Evolutionary conservation across 2,113 vertebrate genomes (phyloP), one percentile per base, ranked within the genome.

Genomic region (Octodon degus): DNA sequence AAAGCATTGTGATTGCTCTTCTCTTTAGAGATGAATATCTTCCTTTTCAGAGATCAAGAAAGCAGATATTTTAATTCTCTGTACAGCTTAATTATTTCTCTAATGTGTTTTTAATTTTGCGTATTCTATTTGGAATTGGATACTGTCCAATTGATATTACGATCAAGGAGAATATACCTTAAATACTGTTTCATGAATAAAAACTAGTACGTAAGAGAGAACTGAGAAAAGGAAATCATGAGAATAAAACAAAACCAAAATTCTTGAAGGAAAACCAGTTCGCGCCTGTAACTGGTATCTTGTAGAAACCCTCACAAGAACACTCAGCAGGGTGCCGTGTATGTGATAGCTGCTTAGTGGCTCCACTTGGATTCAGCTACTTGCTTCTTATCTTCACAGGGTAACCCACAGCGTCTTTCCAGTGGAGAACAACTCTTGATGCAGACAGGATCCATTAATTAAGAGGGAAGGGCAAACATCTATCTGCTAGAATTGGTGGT

Each of bases 61-160:
- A 91, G 16, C 25, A 80, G 13, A 84, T 62, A 77, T 91, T 81
- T 95, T 94, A 50, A 94, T 92, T 94, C 27, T 95, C 67, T 77
- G 6, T 37, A 43, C 68, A 80, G n/a, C 19, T 40, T 74, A 85
- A 72, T 82, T 72, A 89, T 82, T 90, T 14, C 19, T 67, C 43
- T 88, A 84, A 47, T 80, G 34, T 90, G 34, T 50, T 88, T 93
- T 89, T 47, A 79, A 68, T 90, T 95, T 86, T 89, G 65, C 92
- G 32, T 89, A 86, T 95, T 89, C 34, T 55, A 86, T 92, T 92
- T 96, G 86, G 34, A 86, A 65, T 50, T 93, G 37, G 81, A 47
- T 13, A 65, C 4, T 91, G 34, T 47, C 79, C 67, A 80, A 43
- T 43, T 43, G 19, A 50, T 43, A 30, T 34, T 92, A 58, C 83